These are phyloP conservation scores for Drosophila pectinifera DNA, from an alignment of 1,140 invertebrate genomes.

Conservation along the genomic window DNA sequence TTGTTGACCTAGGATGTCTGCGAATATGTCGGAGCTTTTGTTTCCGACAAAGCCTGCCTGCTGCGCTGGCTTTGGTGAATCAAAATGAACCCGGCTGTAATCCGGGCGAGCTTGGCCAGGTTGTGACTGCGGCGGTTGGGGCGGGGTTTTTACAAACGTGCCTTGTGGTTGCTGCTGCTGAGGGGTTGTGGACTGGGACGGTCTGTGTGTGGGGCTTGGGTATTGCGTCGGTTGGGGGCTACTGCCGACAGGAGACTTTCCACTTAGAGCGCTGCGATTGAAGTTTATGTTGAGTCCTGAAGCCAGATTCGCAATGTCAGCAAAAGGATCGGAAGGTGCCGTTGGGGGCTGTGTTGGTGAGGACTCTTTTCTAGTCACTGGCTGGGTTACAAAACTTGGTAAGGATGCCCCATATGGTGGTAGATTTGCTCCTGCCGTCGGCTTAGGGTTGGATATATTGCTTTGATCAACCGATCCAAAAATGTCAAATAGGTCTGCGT, in stretches of 20 bases:
- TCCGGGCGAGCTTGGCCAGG: constrained; percentile 81
- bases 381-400: constrained; percentile 58
- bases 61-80: constrained; percentile 85
- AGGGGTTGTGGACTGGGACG: constrained; percentile 10
- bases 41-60: constrained; percentile 74
- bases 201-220: constrained; percentile 85
- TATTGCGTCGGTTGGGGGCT: constrained; percentile 84
- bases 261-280: constrained; percentile 66
- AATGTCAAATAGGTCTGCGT: constrained; percentile 77
- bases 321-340: constrained; percentile 86
- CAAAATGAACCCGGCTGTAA: constrained; percentile 90
- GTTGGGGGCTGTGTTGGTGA: constrained; percentile 64
- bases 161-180: constrained; percentile 43
- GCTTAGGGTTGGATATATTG: constrained; percentile 48
- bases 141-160: constrained; percentile 33
- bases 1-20: constrained; percentile 94
- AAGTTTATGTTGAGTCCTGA: constrained; percentile 81
- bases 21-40: constrained; percentile 91
- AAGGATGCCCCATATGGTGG: constrained; percentile 61
- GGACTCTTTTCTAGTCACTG: constrained; percentile 67
- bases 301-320: constrained; percentile 86
- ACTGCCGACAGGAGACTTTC: constrained; percentile 67
- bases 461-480: constrained; percentile 68
- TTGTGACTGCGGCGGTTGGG: constrained; percentile 20
- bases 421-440: constrained; percentile 19